phyloP scores from a whole-genome alignment of 2,888 invertebrate genomes.

The Pollenia amentaria region DNA sequence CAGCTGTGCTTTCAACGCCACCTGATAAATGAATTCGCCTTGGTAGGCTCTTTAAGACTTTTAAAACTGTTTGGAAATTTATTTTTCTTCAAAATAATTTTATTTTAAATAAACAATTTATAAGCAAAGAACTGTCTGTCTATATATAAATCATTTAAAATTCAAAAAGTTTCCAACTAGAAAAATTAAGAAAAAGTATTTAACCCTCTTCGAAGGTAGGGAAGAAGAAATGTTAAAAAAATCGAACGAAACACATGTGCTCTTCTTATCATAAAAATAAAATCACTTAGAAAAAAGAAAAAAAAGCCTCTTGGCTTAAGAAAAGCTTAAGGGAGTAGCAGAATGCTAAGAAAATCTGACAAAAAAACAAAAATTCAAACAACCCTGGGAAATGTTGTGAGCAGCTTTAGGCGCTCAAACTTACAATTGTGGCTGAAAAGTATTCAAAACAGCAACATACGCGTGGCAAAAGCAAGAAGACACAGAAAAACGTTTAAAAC shows the following conservation, averaged over 20 bases:
- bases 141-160: background rate
- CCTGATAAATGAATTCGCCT: too few relatives aligned
- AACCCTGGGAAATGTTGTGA: constrained; percentile 25
- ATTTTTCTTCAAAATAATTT: background rate
- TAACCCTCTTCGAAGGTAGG: constrained; percentile 22
- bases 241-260: constrained; percentile 50
- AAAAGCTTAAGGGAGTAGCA: constrained; percentile 60
- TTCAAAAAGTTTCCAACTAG: constrained; percentile 10
- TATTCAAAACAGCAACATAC: constrained; percentile 40
- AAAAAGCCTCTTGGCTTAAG: constrained; percentile 38
- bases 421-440: constrained; percentile 36
- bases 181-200: constrained; percentile 24
- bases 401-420: constrained; percentile 19
- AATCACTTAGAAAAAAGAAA: constrained; percentile 45
- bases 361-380: constrained; percentile 39
- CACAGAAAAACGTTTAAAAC: constrained; percentile 1
- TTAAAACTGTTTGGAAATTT: background rate
- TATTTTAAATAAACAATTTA: constrained; percentile 4
- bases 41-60: too few relatives aligned
- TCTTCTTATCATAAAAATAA: constrained; percentile 56
- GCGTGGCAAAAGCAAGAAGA: constrained; percentile 48
- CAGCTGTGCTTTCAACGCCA: too few relatives aligned
- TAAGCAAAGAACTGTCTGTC: background rate
- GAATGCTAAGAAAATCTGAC: constrained; percentile 36
- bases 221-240: background rate